Evolutionary conservation across 2,113 vertebrate species (phyloP), one percentile per base, ranked within the genome.

Genomic region (Gavialis gangeticus): DNA sequence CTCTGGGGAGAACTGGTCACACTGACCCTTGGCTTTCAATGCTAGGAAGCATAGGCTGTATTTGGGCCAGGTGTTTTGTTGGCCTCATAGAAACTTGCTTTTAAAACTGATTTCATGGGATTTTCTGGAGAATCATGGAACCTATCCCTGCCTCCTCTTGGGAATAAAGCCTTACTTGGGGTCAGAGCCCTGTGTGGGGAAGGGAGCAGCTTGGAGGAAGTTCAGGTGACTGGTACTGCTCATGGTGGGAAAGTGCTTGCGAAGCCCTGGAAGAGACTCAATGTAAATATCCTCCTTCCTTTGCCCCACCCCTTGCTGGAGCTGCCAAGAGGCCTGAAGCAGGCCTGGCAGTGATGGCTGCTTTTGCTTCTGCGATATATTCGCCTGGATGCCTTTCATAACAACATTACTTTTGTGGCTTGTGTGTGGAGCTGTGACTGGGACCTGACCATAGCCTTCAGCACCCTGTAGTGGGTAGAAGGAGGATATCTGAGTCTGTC

Each of bases 211-310:
- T 80, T 3, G 12, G 64, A 88, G 81, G 34, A 77, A 87, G 82
- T 83, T 94, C 73, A 76, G 90, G 76, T 85, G 91, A 73, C 79
- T 90, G 62, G 84, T 94, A 1, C 82, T 93, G 82, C 77, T 90
- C n/a, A 5, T 37, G 75, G 30, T 88, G 67, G 90, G 85, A 95
- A 96, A 88, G 55, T 34, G 91, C 90, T 94, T 91, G 76, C 66
- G 95, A 84, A 86, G 28, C 86, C 85, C 79, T 96, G 83, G 84
- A 96, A 93, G 76, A 82, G 77, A 92, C 79, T 75, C 93, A 71
- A 75, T 96, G 93, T 95, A 96, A 96, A 97, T 97, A 95, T 37
- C 59, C 76, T 73, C 79, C 82, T 94, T 88, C 21, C 27, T 92
- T 84, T 91, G 30, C 57, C 67, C 30, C 58, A 89, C 66, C 75